Evolutionary conservation across 2,888 invertebrate species (phyloP), one percentile per base, ranked within the genome.

Genomic region (Uropetala carovei): DNA sequence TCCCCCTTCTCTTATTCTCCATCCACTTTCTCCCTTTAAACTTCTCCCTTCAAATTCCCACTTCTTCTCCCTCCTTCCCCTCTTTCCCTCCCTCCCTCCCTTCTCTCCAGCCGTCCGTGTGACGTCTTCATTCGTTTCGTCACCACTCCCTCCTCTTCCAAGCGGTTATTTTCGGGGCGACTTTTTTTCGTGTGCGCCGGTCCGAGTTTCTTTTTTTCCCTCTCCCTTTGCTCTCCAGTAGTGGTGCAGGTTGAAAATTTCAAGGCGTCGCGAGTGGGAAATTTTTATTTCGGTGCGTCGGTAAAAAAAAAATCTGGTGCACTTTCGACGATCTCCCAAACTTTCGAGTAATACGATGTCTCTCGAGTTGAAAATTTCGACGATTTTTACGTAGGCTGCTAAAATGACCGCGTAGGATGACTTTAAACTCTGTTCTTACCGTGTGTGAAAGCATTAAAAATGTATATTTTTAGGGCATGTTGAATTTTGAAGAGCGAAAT

Each of bases 131-230:
- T 27, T 86, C 59, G 60, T 86, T 30, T 86, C 86, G 60, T 59
- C 86, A 60, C 86, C 18, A 30, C 18, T 13, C 27, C 56, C 30
- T 9, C 57, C 13, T 60, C 43, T 75, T 64, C 43, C 64, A 89
- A 64, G 89, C 89, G 18, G 60, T 64, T 89, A 89, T 89, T 89
- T 75, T 89, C 64, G 89, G 89, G 43, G 8, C 43, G n/a, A n/a
- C 27, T 64, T 89, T 64, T 89, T 89, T 22, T 81, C n/a, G 27
- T 56, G 14, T 18, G 43, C 83, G n/a, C 83, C 83, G 83, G 43
- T 11, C 83, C 43, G 0, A 83, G 43, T 7, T 18, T 43, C 18
- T 5, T 56, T 18, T 13, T 83, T 83, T 14, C 18, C 13, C 56
- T 0, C 56, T 83, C 11, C n/a, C 64, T 18, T n/a, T 7, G 64